Evolutionary conservation across 2,888 invertebrate genomes (phyloP).

Genomic region (Nemotelus nigrinus): DNA sequence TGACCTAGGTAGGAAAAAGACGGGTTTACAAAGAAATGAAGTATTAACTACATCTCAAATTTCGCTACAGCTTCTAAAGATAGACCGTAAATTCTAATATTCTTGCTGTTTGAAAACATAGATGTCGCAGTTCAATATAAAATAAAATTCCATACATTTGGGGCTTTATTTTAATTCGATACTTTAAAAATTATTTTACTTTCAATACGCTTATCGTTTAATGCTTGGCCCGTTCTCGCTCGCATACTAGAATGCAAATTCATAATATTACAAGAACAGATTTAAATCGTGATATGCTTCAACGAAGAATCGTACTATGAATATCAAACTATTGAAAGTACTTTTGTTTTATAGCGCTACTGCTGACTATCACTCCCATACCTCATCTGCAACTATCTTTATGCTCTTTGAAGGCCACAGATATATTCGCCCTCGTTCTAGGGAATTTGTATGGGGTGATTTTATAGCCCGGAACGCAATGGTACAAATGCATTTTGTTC

Average conservation of each 20-base stretch:
- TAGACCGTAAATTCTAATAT: too few species aligned
- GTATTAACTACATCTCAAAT: too few species aligned
- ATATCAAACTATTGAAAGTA: constrained; percentile 24
- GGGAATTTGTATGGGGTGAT: constrained; percentile 1
- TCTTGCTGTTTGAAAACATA: too few species aligned
- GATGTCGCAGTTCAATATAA: too few species aligned
- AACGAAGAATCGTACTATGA: background rate
- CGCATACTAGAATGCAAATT: too few species aligned
- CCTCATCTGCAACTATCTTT: constrained; percentile 7
- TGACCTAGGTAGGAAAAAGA: too few species aligned
- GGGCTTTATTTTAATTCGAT: too few species aligned
- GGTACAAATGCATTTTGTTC: constrained; percentile 35
- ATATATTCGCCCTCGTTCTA: background rate
- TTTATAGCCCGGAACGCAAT: constrained; percentile 40
- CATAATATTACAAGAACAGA: background rate
- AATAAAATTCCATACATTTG: too few species aligned
- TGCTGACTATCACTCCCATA: background rate
- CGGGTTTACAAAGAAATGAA: too few species aligned
- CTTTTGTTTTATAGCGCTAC: background rate
- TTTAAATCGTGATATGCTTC: constrained; percentile 7
- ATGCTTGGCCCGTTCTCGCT: too few species aligned
- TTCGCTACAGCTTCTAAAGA: too few species aligned
- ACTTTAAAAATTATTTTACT: background rate
- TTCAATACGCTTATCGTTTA: background rate
- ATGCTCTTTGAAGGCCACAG: background rate